Conservation (phyloP, 2,888 invertebrate genomes). For the Dynastes maya region DNA sequence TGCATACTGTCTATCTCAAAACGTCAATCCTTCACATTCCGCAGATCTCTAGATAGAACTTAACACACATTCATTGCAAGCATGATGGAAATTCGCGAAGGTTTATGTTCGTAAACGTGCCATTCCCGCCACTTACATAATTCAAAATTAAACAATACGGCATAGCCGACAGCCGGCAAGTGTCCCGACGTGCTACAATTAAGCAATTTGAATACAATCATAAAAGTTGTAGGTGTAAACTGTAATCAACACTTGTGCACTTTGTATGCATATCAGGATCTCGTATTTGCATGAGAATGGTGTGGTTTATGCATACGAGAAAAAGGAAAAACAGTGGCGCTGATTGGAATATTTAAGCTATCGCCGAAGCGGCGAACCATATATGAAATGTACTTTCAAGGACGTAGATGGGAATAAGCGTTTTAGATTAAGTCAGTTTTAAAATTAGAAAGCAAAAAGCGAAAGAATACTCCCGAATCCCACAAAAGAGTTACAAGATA, state of each 20-base stretch:
- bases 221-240: slow-evolving; percentile 50
- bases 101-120: slow-evolving; percentile 5
- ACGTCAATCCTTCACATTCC: too few species aligned
- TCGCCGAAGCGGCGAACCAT: neutral
- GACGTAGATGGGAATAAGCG: neutral
- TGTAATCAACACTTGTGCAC: slow-evolving; percentile 47
- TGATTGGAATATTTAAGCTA: slow-evolving; percentile 44
- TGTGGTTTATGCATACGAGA: slow-evolving; percentile 42
- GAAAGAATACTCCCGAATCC: too few species aligned
- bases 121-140: slow-evolving; percentile 28
- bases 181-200: slow-evolving; percentile 42
- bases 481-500: too few species aligned
- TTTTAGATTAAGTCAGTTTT: neutral
- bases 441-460: too few species aligned
- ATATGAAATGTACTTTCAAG: neutral
- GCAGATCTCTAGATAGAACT: too few species aligned
- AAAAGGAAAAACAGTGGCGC: slow-evolving; percentile 18
- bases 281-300: slow-evolving; percentile 50
- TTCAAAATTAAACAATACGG: slow-evolving; percentile 20
- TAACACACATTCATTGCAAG: neutral
- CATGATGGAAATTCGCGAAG: neutral
- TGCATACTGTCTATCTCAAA: too few species aligned
- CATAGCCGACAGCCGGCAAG: slow-evolving; percentile 25
- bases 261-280: slow-evolving; percentile 50
- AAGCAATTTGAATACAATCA: slow-evolving; percentile 50